phyloP scores from a whole-genome alignment of 1,140 invertebrate species.

The Samia ricini region DNA sequence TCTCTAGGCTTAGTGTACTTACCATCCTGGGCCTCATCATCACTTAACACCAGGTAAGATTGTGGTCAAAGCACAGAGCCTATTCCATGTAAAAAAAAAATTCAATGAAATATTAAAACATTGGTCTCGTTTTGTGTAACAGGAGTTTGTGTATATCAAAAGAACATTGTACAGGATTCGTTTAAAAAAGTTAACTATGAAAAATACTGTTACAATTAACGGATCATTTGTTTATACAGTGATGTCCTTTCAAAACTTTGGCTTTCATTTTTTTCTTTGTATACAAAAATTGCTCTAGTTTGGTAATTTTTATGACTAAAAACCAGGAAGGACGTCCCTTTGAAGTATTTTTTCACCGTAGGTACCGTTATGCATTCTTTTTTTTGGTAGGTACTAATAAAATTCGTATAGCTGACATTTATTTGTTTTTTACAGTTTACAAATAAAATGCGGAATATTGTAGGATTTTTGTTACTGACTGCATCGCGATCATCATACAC shows the following conservation, averaged over 20 bases:
- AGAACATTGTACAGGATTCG: not conserved
- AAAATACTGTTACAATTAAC: slow-evolving; percentile 60
- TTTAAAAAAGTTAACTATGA: slow-evolving; percentile 3
- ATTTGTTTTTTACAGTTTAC: too few species aligned
- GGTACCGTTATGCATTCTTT: slow-evolving; percentile 5
- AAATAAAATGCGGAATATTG: too few species aligned
- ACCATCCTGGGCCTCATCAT: too few species aligned
- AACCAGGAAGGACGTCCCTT: slow-evolving; percentile 38
- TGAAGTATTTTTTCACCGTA: slow-evolving; percentile 13
- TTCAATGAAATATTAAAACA: too few species aligned
- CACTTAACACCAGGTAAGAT: too few species aligned
- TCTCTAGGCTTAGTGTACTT: too few species aligned
- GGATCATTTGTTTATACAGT: slow-evolving; percentile 16
- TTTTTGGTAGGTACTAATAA: not conserved
- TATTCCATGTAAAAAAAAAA: too few species aligned
- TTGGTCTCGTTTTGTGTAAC: too few species aligned
- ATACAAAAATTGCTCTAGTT: slow-evolving; percentile 43
- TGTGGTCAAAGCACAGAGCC: too few species aligned
- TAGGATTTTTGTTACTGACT: too few species aligned
- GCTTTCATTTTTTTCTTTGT: not conserved
- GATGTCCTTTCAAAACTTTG: not conserved
- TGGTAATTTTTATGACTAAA: slow-evolving; percentile 36
- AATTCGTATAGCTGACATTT: too few species aligned
- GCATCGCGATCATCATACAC: too few species aligned
- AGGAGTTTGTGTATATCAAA: not conserved